Base-by-base conservation (phyloP, 2,888 invertebrate species). In the Polyommatus iphigenia region DNA sequence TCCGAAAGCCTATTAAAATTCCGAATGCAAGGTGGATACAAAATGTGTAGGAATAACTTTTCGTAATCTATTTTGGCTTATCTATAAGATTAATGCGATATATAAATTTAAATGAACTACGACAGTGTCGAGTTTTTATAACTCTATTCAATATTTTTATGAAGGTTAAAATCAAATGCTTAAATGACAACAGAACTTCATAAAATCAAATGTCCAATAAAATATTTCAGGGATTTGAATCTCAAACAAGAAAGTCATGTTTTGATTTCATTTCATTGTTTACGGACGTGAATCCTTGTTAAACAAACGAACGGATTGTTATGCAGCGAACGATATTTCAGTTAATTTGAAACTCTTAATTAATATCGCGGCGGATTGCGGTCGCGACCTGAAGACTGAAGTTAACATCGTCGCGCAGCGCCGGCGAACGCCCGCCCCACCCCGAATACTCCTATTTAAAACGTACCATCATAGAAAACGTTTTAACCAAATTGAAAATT, bases 401-500 rank as follows among this genome's bases (percentile, higher is more conserved):
- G 59, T 20, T 20, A 59, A 59, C 59, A 62, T 67, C 62, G 24
- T 29, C 24, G 62, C 59, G 59, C 59, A n/a, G 59, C 59, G 24
- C 62, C 24, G 62, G 0, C 62, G 24, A 10, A 24, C 29, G 18
- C 67, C 67, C 29, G 5, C 13, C 24, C 24, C 15, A 15, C 13
- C 24, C 24, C 67, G 75, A 54, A 41, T 73, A 24, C 18, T 77
- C 3, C 6, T 24, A 67, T 29, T 13, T 24, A 24, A 5, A 76
- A 8, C 50, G 41, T 67, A 46, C n/a, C 41, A 67, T 77, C 67
- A 46, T n/a, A 36, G 20, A 15, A 41, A 67, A 77, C 62, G 13
- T 62, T 62, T 46, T 24, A 67, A 62, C 76, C 54, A 77, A 79
- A 75, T 76, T 80, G 78, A 78, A 80, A 76, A 79, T 77, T 76